Evolutionary conservation across 2,888 invertebrate genomes (phyloP), one percentile per base, ranked within the genome.

Genomic region (Alloplasta piceator): DNA sequence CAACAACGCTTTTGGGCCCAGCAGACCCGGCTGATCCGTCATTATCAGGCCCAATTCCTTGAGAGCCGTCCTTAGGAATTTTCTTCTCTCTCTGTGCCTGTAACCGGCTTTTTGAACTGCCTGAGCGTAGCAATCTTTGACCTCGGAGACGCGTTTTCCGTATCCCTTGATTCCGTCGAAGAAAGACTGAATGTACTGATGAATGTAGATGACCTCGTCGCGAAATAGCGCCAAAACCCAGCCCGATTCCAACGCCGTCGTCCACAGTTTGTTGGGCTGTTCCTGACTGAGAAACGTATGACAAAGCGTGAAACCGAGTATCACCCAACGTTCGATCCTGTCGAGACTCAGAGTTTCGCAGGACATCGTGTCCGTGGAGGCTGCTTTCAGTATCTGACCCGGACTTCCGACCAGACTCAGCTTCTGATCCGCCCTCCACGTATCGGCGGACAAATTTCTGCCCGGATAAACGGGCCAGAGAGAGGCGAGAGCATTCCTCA

Each of bases 341-440:
- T 99, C 99, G 79, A 99, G 93, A 0, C 99, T 98, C 66, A 99
- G 93, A 92, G 97, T 99, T 93, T 99, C 99, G 92, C 99, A 99
- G 1, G 99, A 98, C 95, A 99, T 98, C 26, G 97, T 97, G 87
- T 98, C 98, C 0, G 98, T 98, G 87, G 97, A 96, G 0, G 98
- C 97, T 4, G 99, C 98, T 92, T 98, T 98, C 16, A 99, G 93
- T 71, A 99, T 95, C 89, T 98, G 97, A n/a, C 96, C 95, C 0
- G 99, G 98, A 92, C 98, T 98, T 39, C 98, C 97, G 2, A 99
- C 97, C 55, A 99, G 93, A 89, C 98, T 99, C 43, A 99, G 93
- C 92, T 98, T 98, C 89, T 98, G 97, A 91, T 98, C 97, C 76
- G 97, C 96, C 86, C 97, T 94, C 98, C 98, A 98, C 86, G 97